These are phyloP conservation scores for Tetrao urogallus DNA, from an alignment of 2,113 vertebrate genomes.

Conservation along the genomic window DNA sequence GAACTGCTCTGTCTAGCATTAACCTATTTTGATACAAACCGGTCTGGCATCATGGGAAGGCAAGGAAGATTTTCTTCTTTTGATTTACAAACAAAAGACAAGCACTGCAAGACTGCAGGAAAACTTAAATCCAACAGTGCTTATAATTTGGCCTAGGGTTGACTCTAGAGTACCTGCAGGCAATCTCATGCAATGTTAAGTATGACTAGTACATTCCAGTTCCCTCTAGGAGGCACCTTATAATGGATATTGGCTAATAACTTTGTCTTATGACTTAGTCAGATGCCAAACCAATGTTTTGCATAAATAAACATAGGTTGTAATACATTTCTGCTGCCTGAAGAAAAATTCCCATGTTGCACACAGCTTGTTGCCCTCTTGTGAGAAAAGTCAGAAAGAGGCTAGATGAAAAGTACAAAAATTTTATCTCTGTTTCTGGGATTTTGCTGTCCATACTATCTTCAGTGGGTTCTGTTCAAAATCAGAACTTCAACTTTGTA, in stretches of 20 bases:
- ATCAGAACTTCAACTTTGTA: background rate
- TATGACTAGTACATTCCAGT: background rate
- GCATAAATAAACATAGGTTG: background rate
- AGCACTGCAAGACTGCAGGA: background rate
- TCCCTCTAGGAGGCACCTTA: background rate
- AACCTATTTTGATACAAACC: constrained; percentile 58
- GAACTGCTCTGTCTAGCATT: constrained; percentile 4
- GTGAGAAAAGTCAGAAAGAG: background rate
- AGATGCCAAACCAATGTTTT: background rate
- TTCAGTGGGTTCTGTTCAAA: background rate
- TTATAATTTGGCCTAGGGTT: constrained; percentile 4
- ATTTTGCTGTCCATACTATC: background rate
- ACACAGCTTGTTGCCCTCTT: rapidly evolving
- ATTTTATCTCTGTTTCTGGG: rapidly evolving
- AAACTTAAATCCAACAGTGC: background rate
- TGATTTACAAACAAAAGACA: constrained; percentile 36
- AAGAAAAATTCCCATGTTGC: background rate
- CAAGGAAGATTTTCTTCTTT: constrained; percentile 41
- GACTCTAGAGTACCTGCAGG: constrained; percentile 8
- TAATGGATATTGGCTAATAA: background rate
- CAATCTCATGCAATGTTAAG: background rate
- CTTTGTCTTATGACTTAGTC: background rate
- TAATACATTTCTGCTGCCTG: background rate
- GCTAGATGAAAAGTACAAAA: background rate
- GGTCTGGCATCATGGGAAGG: constrained; percentile 12